A percentile compares a stretch with the other conserved stretches of the same genome.
Conservation (phyloP, 2,888 invertebrate genomes). For the Nomada ferruginata region DNA sequence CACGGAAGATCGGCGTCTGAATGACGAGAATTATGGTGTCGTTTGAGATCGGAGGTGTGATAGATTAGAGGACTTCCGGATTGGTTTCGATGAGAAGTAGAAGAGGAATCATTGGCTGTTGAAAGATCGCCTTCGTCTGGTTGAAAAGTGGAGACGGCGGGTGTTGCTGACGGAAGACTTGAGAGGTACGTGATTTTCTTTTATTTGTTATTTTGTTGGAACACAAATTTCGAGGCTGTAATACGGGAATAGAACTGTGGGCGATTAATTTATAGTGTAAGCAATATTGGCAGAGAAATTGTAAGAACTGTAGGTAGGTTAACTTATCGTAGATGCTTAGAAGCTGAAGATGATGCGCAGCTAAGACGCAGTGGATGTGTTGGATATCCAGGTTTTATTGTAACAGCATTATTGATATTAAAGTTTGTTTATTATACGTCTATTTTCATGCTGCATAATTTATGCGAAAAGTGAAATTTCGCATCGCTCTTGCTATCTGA, state of each 20-base stretch:
- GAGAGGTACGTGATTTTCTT: slow-evolving; percentile 60
- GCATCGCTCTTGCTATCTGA: too few relatives aligned
- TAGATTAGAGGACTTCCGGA: slow-evolving; percentile 22
- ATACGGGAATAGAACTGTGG: too few relatives aligned
- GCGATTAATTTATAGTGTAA: too few relatives aligned
- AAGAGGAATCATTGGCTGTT: slow-evolving; percentile 8
- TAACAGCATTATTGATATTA: too few relatives aligned
- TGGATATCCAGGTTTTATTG: too few relatives aligned
- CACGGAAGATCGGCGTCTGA: slow-evolving; percentile 39
- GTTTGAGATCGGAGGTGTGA: not conserved
- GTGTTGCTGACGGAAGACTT: slow-evolving; percentile 38
- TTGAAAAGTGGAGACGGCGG: not conserved
- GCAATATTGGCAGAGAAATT: too few relatives aligned
- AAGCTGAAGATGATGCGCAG: too few relatives aligned
- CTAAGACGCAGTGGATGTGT: too few relatives aligned
- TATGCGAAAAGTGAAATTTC: not conserved
- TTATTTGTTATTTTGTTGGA: not conserved
- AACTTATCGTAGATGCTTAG: too few relatives aligned
- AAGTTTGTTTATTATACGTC: too few relatives aligned
- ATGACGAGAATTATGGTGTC: slow-evolving; percentile 27
- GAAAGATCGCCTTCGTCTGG: not conserved
- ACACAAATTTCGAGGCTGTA: not conserved
- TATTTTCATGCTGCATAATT: not conserved
- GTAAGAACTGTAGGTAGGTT: too few relatives aligned
- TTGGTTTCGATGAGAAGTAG: slow-evolving; percentile 12